A percentile compares a stretch with the other conserved stretches of the same genome.
Evolutionary conservation across 2,113 vertebrate species (phyloP).

Genomic region (Dipodomys ordii): DNA sequence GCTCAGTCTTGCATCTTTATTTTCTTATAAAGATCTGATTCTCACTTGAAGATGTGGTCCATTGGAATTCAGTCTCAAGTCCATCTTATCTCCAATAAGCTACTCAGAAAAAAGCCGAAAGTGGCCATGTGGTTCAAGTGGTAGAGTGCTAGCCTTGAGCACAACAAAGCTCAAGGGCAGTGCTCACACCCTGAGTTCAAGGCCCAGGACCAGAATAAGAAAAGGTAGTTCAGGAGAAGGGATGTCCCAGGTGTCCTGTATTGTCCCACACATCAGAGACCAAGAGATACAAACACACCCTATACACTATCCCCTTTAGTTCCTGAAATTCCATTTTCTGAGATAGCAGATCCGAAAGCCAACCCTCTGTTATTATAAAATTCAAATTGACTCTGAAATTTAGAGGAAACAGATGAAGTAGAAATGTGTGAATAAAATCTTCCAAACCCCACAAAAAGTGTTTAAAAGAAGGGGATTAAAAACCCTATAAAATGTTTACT

Average conservation of each 20-base stretch:
- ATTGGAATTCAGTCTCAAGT: too few relatives aligned
- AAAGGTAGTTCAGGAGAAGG: not conserved
- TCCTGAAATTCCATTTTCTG: constrained; percentile 66
- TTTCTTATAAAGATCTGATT: too few relatives aligned
- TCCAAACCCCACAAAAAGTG: constrained; percentile 1
- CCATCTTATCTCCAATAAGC: too few relatives aligned
- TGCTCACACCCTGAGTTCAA: too few relatives aligned
- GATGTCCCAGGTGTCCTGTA: not conserved
- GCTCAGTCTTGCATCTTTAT: too few relatives aligned
- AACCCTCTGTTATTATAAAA: constrained; percentile 64
- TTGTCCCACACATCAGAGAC: not conserved
- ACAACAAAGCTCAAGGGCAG: too few relatives aligned
- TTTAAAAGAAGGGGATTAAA: constrained; percentile 38
- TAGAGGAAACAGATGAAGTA: constrained; percentile 69
- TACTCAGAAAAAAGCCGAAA: too few relatives aligned
- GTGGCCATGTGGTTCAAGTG: too few relatives aligned
- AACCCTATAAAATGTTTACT: constrained; percentile 17
- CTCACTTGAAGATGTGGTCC: too few relatives aligned
- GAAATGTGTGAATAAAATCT: constrained; percentile 72
- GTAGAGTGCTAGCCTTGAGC: too few relatives aligned
- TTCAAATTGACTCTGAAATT: constrained; percentile 66
- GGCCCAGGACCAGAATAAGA: too few relatives aligned
- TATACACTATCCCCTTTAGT: not conserved
- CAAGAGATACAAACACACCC: not conserved
- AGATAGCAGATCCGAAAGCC: constrained; percentile 58